phyloP scores from a whole-genome alignment of 1,140 invertebrate genomes.

The Hormaphis cornu region DNA sequence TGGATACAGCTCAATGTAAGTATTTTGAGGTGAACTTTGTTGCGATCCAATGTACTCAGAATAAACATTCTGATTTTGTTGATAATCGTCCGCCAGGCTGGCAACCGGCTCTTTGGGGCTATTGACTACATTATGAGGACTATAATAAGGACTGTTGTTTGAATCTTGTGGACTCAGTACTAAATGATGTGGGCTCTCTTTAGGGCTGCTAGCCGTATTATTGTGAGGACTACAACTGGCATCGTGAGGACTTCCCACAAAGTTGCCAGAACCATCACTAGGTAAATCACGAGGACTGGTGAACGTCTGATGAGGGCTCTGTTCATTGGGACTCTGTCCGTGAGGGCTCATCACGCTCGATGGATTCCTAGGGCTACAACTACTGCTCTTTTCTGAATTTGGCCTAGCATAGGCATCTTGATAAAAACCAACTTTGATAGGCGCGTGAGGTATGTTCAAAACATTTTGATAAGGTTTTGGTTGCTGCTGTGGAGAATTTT shows the following conservation, averaged over 20 bases:
- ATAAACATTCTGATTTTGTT: conserved; percentile 19
- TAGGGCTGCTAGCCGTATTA: conserved; percentile 9
- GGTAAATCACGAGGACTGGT: conserved; percentile 36
- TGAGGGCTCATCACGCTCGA: conserved; percentile 22
- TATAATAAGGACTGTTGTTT: conserved; percentile 30
- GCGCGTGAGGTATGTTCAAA: conserved; percentile 53
- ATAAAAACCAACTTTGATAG: conserved; percentile 66
- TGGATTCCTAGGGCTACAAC: conserved; percentile 38
- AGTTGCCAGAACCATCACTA: conserved; percentile 18
- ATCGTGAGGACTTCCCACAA: conserved; percentile 25
- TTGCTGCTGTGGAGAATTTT: conserved; percentile 51
- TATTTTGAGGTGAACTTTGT: conserved; percentile 25
- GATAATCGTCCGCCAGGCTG: conserved; percentile 18
- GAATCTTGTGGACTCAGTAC: conserved; percentile 32
- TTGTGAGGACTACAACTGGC: conserved; percentile 26
- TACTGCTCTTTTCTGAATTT: conserved; percentile 59
- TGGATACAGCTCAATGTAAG: not conserved
- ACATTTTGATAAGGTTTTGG: conserved; percentile 24
- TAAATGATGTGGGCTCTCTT: conserved; percentile 26
- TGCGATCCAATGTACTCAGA: not conserved
- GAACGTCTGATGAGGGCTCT: conserved; percentile 35
- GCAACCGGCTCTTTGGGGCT: conserved; percentile 1
- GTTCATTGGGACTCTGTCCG: conserved; percentile 10
- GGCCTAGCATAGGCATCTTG: conserved; percentile 64
- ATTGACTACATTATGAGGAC: conserved; percentile 17